A percentile compares a stretch with the other conserved stretches of the same genome.
These are phyloP conservation scores for Actinemys pallida DNA, from an alignment of 2,113 vertebrate genomes.

Conservation along the genomic window DNA sequence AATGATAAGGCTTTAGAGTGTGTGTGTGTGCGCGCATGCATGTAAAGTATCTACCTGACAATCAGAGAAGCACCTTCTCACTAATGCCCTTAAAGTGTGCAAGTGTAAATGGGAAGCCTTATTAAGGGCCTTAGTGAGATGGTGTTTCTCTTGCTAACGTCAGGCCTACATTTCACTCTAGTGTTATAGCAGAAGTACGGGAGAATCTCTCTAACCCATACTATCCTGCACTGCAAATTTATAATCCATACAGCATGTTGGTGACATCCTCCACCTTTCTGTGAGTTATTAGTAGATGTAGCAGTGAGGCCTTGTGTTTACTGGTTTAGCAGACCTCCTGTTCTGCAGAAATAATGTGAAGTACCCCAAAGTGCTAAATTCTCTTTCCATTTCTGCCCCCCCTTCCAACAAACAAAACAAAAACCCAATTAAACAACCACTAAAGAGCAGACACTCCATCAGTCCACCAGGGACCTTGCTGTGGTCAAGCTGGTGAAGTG, in stretches of 20 bases:
- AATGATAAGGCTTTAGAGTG: background rate
- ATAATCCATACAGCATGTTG: background rate
- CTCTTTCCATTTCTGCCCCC: background rate
- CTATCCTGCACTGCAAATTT: background rate
- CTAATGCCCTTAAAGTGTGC: background rate
- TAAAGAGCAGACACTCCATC: background rate
- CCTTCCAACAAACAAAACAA: background rate
- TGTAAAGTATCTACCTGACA: background rate
- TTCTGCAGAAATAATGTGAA: too few species aligned
- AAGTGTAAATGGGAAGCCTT: background rate
- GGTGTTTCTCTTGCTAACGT: background rate
- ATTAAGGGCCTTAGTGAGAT: background rate
- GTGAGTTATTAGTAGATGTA: background rate
- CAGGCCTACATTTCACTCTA: background rate
- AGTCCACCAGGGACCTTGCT: background rate
- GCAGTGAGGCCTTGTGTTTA: background rate
- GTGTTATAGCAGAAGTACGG: background rate
- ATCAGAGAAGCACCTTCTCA: background rate
- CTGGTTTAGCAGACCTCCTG: background rate
- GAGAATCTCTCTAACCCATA: background rate
- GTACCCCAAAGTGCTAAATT: background rate
- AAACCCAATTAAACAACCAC: background rate
- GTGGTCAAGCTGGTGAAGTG: background rate
- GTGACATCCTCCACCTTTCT: background rate
- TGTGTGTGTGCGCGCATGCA: too few species aligned